Evolutionary conservation across 1,140 invertebrate species (phyloP).

Genomic region (Stenopsyche tienmushanensis): DNA sequence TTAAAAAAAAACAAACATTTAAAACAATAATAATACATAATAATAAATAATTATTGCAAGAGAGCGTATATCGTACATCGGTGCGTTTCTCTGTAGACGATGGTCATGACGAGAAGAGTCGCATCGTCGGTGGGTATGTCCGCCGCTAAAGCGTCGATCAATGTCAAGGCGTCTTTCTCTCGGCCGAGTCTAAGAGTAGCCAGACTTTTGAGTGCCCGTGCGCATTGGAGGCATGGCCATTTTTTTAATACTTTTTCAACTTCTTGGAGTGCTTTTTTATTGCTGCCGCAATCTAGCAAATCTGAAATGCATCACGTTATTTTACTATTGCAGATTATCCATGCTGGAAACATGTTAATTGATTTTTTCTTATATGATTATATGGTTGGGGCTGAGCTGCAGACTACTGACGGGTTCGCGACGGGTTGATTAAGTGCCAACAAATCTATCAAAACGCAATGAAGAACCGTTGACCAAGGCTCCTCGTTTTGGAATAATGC

Average conservation of each 20-base stretch:
- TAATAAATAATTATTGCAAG: not conserved
- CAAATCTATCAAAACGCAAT: too few relatives aligned
- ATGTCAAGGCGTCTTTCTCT: conserved; percentile 70
- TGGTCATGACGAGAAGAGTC: conserved; percentile 94
- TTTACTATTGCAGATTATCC: too few relatives aligned
- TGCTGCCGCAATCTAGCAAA: conserved; percentile 92
- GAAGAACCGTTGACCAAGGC: too few relatives aligned
- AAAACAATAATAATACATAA: not conserved
- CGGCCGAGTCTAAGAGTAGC: conserved; percentile 84
- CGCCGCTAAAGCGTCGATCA: conserved; percentile 76
- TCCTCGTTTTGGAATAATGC: too few relatives aligned
- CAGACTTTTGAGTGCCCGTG: conserved; percentile 88
- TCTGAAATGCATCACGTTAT: conserved; percentile 65
- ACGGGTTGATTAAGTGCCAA: too few relatives aligned
- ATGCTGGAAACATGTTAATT: too few relatives aligned
- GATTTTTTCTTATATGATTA: too few relatives aligned
- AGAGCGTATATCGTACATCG: conserved; percentile 68
- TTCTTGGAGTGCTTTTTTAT: conserved; percentile 97
- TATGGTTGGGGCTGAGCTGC: too few relatives aligned
- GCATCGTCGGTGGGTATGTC: conserved; percentile 87
- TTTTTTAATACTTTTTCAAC: conserved; percentile 95
- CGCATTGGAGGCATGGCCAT: conserved; percentile 84
- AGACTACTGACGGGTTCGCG: too few relatives aligned
- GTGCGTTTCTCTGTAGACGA: conserved; percentile 91
- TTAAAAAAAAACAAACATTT: not conserved